Evolutionary conservation across 1,140 invertebrate species (phyloP).

Genomic region (Hyles euphorbiae): DNA sequence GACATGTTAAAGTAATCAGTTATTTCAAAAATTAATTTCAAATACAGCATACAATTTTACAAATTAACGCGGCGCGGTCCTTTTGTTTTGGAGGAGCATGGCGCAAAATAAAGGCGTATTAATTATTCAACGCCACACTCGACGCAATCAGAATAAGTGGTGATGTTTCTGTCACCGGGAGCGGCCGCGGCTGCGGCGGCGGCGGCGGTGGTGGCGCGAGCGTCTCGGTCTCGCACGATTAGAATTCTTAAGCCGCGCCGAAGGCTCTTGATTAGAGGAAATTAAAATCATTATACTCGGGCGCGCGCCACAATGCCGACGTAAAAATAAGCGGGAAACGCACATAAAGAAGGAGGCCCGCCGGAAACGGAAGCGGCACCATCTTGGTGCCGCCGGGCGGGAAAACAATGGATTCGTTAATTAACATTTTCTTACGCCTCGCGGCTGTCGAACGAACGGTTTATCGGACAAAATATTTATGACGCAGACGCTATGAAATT

Average conservation of each 20-base stretch:
- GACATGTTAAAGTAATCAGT: background rate
- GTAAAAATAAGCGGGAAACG: conserved; percentile 69
- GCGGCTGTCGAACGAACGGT: conserved; percentile 73
- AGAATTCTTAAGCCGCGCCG: conserved; percentile 72
- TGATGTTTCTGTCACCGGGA: conserved; percentile 70
- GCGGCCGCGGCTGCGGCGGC: conserved; percentile 19
- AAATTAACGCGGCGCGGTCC: conserved; percentile 49
- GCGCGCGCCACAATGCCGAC: conserved; percentile 58
- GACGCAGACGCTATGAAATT: conserved; percentile 60
- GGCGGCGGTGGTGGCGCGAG: conserved; percentile 25
- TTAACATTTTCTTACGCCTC: conserved; percentile 77
- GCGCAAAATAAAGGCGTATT: conserved; percentile 70
- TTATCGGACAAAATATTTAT: conserved; percentile 76
- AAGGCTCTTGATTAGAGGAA: conserved; percentile 74
- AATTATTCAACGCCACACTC: conserved; percentile 74
- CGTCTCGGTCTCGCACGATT: conserved; percentile 59
- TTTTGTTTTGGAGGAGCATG: conserved; percentile 55
- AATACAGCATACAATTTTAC: conserved; percentile 30
- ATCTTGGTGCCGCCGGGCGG: conserved; percentile 72
- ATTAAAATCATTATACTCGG: conserved; percentile 73
- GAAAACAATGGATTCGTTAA: conserved; percentile 76
- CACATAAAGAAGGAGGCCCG: conserved; percentile 71
- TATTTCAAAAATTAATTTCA: no score
- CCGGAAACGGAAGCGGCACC: conserved; percentile 73
- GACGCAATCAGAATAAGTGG: conserved; percentile 73